A percentile compares a stretch with the other conserved stretches of the same genome.
These are phyloP conservation scores for Tetragonula clypearis DNA, from an alignment of 1,140 invertebrate species.

Conservation along the genomic window DNA sequence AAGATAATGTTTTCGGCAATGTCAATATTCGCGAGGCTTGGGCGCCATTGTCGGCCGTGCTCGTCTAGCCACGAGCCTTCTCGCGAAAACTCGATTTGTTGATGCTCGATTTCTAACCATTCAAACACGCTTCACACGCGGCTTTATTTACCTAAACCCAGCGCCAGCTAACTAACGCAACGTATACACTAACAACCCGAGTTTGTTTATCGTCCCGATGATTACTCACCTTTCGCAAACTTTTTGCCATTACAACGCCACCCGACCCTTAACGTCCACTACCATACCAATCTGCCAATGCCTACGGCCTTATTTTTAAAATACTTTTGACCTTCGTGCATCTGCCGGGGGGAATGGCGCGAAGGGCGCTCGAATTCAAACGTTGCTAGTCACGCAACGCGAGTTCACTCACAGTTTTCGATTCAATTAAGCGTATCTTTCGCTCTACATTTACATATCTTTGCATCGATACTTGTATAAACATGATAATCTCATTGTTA, in stretches of 20 bases:
- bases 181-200: conserved; percentile 52
- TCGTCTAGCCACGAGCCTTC: conserved; percentile 69
- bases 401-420: conserved; percentile 16
- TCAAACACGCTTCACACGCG: conserved; percentile 36
- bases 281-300: conserved; percentile 80
- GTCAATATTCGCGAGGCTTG: conserved; percentile 78
- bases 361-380: conserved; percentile 75
- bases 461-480: neutral
- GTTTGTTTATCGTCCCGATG: conserved; percentile 63
- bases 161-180: conserved; percentile 43
- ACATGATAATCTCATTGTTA: neutral
- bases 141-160: conserved; percentile 58
- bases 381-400: conserved; percentile 53
- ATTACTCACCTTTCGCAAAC: conserved; percentile 82
- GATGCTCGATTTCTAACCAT: conserved; percentile 68
- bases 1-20: conserved; percentile 76
- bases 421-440: conserved; percentile 4
- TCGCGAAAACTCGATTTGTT: conserved; percentile 69
- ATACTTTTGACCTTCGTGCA: conserved; percentile 82
- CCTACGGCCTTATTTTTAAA: conserved; percentile 82
- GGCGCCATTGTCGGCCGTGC: conserved; percentile 75
- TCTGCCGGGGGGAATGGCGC: conserved; percentile 76
- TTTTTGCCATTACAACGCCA: conserved; percentile 83
- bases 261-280: conserved; percentile 83
- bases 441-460: neutral